Evolutionary conservation across 2,888 invertebrate species (phyloP), one percentile per base, ranked within the genome.

Genomic region (Bugula neritina): DNA sequence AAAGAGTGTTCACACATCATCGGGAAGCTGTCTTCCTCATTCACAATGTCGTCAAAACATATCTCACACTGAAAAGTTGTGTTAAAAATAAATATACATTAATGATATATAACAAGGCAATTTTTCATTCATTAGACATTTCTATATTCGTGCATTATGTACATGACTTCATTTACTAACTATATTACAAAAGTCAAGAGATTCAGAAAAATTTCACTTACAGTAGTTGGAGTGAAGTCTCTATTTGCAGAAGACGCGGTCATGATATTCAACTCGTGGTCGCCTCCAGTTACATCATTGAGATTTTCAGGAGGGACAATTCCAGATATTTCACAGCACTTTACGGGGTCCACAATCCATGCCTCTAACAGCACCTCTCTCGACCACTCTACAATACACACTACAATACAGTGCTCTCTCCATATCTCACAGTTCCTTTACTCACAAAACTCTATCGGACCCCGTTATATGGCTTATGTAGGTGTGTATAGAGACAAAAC

Each of bases 341-440:
- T 86, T 0, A 87, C 85, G 0, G 90, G 87, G 79, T 90, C 88
- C 74, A 86, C 86, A 87, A 90, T 89, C 90, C 90, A 90, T 73
- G 88, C 87, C 80, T 89, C 89, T 72, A 90, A 82, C 69, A 90
- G 82, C 54, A 87, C 84, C 78, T 90, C 89, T 75, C 89, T 84
- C 1, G 89, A 90, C 90, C 90, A 90, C 84, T 90, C 90, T 90
- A 79, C 31, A 25, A 52, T 10, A 10, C 52, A 52, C 57, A 57
- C 57, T 17, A 17, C 13, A 25, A n/a, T 5, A 17, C n/a, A n/a
- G n/a, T n/a, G n/a, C n/a, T n/a, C n/a, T n/a, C n/a, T n/a, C n/a
- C n/a, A n/a, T n/a, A n/a, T n/a, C n/a, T n/a, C n/a, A n/a, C n/a
- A n/a, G n/a, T n/a, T n/a, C n/a, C n/a, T n/a, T n/a, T n/a, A n/a